Conservation (phyloP, 2,888 invertebrate genomes). For the Latrodectus hesperus region DNA sequence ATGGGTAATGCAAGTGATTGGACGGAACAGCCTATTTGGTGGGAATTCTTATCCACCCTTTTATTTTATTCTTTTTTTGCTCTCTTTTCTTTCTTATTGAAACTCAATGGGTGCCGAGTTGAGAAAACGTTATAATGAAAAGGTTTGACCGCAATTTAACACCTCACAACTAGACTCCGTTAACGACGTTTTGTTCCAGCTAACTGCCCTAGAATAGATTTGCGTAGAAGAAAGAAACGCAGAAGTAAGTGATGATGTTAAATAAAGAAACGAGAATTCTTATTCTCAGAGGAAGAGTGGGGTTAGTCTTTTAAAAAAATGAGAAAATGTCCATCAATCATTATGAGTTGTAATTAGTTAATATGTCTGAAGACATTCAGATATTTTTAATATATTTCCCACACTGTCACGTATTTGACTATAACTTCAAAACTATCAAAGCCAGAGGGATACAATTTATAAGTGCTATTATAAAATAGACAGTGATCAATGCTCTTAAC, state of each 20-base stretch:
- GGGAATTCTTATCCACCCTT: background rate
- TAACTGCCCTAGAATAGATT: background rate
- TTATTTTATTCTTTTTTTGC: background rate
- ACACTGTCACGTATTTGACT: too few relatives aligned
- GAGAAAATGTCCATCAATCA: too few relatives aligned
- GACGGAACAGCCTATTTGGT: background rate
- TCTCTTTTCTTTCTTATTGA: background rate
- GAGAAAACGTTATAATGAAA: background rate
- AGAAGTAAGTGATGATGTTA: background rate
- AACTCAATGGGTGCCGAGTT: slow-evolving; percentile 5
- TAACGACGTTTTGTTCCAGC: background rate
- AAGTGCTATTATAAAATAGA: too few relatives aligned
- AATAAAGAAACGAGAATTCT: too few relatives aligned
- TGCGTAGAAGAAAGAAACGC: background rate
- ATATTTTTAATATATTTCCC: too few relatives aligned
- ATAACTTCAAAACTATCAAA: too few relatives aligned
- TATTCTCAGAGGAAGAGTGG: too few relatives aligned
- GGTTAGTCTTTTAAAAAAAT: too few relatives aligned
- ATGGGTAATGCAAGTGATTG: background rate
- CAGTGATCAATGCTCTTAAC: too few relatives aligned
- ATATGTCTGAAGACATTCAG: too few relatives aligned
- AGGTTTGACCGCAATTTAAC: slow-evolving; percentile 4
- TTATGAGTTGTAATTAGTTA: too few relatives aligned
- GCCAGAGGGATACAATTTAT: too few relatives aligned
- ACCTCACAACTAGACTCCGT: background rate